Conservation (phyloP, 2,797 vertebrate genomes). For the Ciconia nigra region DNA sequence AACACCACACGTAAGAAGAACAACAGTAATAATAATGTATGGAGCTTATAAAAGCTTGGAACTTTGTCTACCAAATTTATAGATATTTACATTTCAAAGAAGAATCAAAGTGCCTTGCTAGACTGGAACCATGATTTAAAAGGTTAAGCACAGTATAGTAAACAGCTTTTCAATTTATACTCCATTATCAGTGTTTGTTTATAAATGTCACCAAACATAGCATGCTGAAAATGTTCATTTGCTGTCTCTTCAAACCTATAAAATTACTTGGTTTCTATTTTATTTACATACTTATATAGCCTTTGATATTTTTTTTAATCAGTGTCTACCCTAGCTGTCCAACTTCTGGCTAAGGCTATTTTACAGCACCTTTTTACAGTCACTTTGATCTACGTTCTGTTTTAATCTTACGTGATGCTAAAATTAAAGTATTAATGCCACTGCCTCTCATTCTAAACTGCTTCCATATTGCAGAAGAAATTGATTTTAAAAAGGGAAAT, state of each 20-base stretch:
- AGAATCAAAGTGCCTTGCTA: slow-evolving; percentile 17
- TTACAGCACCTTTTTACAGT: neutral
- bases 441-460: neutral
- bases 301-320: neutral
- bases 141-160: neutral
- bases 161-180: slow-evolving; percentile 24
- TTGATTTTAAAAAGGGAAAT: neutral
- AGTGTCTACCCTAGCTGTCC: neutral
- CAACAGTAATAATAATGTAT: neutral
- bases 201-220: slow-evolving; percentile 2
- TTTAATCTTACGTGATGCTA: neutral
- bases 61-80: neutral
- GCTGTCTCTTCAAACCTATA: neutral
- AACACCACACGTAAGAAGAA: neutral
- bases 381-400: neutral
- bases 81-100: neutral
- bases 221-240: neutral
- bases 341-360: neutral
- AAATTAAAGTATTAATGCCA: neutral
- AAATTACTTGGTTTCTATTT: neutral
- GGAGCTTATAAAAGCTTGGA: neutral
- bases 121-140: slow-evolving; percentile 1
- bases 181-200: slow-evolving; percentile 30
- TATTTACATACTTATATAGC: neutral
- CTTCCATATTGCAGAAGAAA: neutral